Conservation (phyloP, 2,888 invertebrate species). For the Rhabditophanes sp. region DNA sequence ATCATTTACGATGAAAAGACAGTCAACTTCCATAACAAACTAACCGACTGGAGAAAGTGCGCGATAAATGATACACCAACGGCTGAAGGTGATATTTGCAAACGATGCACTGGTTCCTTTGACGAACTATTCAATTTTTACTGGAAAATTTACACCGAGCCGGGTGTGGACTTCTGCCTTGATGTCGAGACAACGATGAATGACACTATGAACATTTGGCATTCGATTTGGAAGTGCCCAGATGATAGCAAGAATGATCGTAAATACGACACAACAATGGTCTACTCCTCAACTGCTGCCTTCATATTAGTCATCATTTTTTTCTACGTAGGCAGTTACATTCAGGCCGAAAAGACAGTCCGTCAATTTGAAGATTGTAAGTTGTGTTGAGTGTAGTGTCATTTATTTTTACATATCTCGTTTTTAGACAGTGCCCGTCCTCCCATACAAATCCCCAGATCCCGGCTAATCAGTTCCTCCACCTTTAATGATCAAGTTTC, state of each 20-base stretch:
- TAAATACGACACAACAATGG: conserved; percentile 11
- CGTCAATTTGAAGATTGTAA: conserved; percentile 31
- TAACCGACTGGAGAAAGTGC: conserved; percentile 31
- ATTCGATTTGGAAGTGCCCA: conserved; percentile 32
- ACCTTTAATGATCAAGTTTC: conserved; percentile 7
- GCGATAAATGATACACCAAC: conserved; percentile 22
- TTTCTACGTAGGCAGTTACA: conserved; percentile 38
- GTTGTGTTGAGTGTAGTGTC: conserved; percentile 5
- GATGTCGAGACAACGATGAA: conserved; percentile 43
- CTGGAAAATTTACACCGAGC: conserved; percentile 38
- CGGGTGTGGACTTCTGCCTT: conserved; percentile 34
- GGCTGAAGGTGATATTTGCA: conserved; percentile 14
- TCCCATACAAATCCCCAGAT: no score
- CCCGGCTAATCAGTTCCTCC: conserved; percentile 25
- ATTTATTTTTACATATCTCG: conserved; percentile 1
- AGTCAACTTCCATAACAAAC: conserved; percentile 14
- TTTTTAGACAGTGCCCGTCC: no score
- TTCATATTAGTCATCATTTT: conserved; percentile 25
- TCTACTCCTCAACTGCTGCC: conserved; percentile 19
- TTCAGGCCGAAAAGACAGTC: conserved; percentile 29
- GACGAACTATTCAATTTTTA: conserved; percentile 29
- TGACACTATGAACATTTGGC: conserved; percentile 40
- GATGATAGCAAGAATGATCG: conserved; percentile 19
- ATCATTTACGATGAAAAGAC: conserved; percentile 23
- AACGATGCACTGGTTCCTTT: conserved; percentile 19